A percentile compares a stretch with the other conserved stretches of the same genome.
phyloP scores from a whole-genome alignment of 1,140 invertebrate genomes.

The Pteromalus puparum region DNA sequence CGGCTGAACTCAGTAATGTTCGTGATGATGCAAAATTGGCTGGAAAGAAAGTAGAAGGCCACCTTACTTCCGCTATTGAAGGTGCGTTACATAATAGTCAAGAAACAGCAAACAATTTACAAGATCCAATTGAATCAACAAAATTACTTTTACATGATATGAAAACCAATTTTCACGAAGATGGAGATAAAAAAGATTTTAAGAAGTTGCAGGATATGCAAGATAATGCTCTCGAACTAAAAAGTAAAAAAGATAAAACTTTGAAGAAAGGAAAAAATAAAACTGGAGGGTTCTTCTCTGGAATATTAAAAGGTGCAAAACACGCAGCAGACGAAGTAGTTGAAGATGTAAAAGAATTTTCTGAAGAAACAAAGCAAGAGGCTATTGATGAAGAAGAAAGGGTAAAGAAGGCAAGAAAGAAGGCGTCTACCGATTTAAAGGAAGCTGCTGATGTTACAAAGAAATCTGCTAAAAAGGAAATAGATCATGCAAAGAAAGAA shows the following conservation, averaged over 20 bases:
- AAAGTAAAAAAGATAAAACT: slow-evolving; percentile 35
- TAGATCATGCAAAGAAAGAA: background rate
- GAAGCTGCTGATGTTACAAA: slow-evolving; percentile 64
- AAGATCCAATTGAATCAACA: too few species aligned
- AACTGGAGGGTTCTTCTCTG: slow-evolving; percentile 50
- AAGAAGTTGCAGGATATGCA: background rate
- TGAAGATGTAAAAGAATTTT: slow-evolving; percentile 63
- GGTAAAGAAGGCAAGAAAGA: slow-evolving; percentile 44
- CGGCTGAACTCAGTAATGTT: background rate
- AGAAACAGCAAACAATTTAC: background rate
- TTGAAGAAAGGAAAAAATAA: slow-evolving; percentile 14
- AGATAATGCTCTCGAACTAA: background rate
- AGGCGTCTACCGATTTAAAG: slow-evolving; percentile 61
- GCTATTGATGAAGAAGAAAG: slow-evolving; percentile 54
- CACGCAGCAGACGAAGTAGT: slow-evolving; percentile 62
- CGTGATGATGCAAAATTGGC: slow-evolving; percentile 49
- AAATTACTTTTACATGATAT: too few species aligned
- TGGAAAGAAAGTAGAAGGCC: too few species aligned
- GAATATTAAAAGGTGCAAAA: slow-evolving; percentile 66
- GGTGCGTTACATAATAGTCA: too few species aligned
- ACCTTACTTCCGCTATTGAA: too few species aligned
- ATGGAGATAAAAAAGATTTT: background rate
- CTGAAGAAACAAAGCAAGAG: slow-evolving; percentile 58
- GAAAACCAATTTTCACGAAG: background rate
- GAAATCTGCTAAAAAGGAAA: background rate